Conservation (phyloP, 1,140 invertebrate species). For the Dreissena polymorpha region DNA sequence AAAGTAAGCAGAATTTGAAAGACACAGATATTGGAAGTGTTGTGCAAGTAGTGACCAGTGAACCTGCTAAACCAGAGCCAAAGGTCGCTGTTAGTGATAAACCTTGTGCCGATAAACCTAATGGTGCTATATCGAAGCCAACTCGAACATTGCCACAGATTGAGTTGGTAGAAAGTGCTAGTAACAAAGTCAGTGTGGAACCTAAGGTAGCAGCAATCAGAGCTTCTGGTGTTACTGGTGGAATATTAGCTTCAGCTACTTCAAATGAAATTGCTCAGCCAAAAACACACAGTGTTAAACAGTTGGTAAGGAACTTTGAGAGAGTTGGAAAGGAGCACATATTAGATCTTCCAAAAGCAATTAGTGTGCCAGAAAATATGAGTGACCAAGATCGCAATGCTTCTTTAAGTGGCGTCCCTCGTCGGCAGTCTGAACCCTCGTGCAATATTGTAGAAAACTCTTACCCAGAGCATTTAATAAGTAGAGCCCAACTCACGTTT, state of each 20-base stretch:
- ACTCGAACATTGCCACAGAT: slow-evolving; percentile 47
- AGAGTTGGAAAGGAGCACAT: slow-evolving; percentile 34
- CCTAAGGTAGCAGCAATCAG: not conserved
- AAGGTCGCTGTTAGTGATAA: slow-evolving; percentile 13
- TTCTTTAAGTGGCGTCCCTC: slow-evolving; percentile 47
- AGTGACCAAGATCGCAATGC: slow-evolving; percentile 44
- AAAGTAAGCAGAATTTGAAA: slow-evolving; percentile 41
- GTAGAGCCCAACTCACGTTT: slow-evolving; percentile 71
- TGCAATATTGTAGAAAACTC: slow-evolving; percentile 63
- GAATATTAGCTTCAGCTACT: not conserved
- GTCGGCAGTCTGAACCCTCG: slow-evolving; percentile 52
- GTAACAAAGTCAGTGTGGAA: slow-evolving; percentile 25
- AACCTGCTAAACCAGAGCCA: slow-evolving; percentile 27
- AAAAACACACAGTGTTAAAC: slow-evolving; percentile 51
- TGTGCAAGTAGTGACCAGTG: slow-evolving; percentile 20
- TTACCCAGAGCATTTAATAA: slow-evolving; percentile 62
- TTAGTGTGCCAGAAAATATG: slow-evolving; percentile 54
- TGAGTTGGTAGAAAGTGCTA: slow-evolving; percentile 41
- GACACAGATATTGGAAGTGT: slow-evolving; percentile 19
- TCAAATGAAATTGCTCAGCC: slow-evolving; percentile 27
- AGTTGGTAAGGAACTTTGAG: slow-evolving; percentile 50
- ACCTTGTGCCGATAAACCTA: slow-evolving; percentile 25
- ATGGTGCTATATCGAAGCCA: slow-evolving; percentile 38
- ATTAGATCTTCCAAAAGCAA: slow-evolving; percentile 46
- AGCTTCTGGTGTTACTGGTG: not conserved